Evolutionary conservation across 2,797 vertebrate species (phyloP).

Genomic region (Stomatorhinus walkeri): DNA sequence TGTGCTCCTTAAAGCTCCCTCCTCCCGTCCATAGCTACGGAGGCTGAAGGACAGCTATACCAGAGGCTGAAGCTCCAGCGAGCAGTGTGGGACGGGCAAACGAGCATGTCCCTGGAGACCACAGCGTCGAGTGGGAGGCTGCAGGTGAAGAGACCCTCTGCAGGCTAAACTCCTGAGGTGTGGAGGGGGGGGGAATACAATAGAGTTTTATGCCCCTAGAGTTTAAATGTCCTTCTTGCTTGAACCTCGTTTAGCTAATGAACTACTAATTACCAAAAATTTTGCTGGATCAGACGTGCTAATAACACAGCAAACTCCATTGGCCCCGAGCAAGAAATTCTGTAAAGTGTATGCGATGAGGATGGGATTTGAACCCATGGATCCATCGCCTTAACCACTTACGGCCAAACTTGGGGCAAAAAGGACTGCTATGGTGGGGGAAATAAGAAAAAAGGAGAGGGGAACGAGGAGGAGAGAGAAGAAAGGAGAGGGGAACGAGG

Average conservation of each 20-base stretch:
- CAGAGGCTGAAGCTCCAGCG: slow-evolving; percentile 56
- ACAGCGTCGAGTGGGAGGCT: slow-evolving; percentile 46
- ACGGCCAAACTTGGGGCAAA: neutral
- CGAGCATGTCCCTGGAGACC: slow-evolving; percentile 38
- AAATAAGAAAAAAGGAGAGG: neutral
- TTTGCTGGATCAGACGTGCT: neutral
- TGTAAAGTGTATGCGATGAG: slow-evolving; percentile 51
- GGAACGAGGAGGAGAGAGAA: neutral
- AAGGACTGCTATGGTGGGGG: neutral
- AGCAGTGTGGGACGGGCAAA: slow-evolving; percentile 42
- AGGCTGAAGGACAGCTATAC: slow-evolving; percentile 54
- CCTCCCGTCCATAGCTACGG: slow-evolving; percentile 50
- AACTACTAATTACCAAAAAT: neutral
- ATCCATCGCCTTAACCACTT: too few species aligned
- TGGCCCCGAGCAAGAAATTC: neutral
- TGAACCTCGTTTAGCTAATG: neutral
- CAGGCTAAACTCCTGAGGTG: neutral
- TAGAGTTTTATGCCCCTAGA: neutral
- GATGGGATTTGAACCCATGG: slow-evolving; percentile 57
- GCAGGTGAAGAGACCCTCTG: slow-evolving; percentile 47
- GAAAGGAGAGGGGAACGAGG: neutral
- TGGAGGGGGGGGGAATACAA: neutral
- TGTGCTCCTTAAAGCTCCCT: neutral
- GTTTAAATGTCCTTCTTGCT: neutral
- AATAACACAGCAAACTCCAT: neutral